phyloP scores from a whole-genome alignment of 2,888 invertebrate genomes.

The Folsomia candida region DNA sequence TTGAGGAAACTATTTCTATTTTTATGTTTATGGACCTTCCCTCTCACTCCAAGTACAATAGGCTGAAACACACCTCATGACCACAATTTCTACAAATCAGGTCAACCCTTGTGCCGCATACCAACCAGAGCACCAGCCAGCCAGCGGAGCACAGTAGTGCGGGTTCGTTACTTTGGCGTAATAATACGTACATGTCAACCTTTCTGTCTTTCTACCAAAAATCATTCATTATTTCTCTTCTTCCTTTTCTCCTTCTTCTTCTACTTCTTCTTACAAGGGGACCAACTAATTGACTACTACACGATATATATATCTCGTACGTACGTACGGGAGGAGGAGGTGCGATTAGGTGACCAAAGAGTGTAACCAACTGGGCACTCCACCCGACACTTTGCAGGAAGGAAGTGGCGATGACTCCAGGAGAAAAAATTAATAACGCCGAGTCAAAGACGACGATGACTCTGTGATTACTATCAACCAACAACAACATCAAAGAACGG shows the following conservation, averaged over 20 bases:
- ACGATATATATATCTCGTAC: too few relatives aligned
- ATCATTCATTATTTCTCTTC: too few relatives aligned
- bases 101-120: too few relatives aligned
- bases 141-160: neutral
- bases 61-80: neutral
- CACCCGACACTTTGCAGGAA: neutral
- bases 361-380: neutral
- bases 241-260: too few relatives aligned
- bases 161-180: too few relatives aligned
- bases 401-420: slow-evolving; percentile 3
- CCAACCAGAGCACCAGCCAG: too few relatives aligned
- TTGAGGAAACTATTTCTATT: slow-evolving; percentile 8
- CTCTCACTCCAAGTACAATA: neutral
- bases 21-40: slow-evolving; percentile 2
- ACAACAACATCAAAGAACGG: neutral
- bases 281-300: too few relatives aligned
- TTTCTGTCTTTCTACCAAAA: too few relatives aligned
- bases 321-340: too few relatives aligned
- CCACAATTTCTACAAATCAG: neutral
- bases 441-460: slow-evolving; percentile 1
- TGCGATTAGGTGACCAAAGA: neutral
- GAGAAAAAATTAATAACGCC: slow-evolving; percentile 2
- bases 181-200: too few relatives aligned
- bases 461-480: neutral
- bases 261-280: too few relatives aligned